phyloP scores from a whole-genome alignment of 2,113 vertebrate species.

The Formicarius rufipectus region DNA sequence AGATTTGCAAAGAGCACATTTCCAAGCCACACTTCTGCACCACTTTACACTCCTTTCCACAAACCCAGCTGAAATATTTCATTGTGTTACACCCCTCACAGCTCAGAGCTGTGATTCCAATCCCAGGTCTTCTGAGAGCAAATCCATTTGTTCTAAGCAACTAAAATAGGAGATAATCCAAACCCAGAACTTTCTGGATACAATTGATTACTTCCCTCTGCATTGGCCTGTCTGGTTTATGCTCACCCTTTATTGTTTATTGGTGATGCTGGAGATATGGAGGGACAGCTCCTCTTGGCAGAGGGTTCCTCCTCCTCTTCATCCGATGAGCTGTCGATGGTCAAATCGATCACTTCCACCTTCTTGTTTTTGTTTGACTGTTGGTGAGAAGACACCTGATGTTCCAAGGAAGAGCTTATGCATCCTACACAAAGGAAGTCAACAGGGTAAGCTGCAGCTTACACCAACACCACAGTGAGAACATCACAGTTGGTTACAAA shows the following conservation, averaged over 20 bases:
- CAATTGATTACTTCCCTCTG: not conserved
- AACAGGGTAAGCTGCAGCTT: not conserved
- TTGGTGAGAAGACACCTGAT: slow-evolving; percentile 79
- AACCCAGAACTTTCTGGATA: not conserved
- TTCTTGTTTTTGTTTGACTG: slow-evolving; percentile 86
- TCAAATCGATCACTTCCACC: slow-evolving; percentile 96
- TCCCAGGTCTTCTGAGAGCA: not conserved
- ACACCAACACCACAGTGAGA: not conserved
- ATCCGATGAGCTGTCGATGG: slow-evolving; percentile 95
- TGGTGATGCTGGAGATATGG: slow-evolving; percentile 89
- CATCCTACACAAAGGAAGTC: slow-evolving; percentile 70
- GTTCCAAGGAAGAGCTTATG: slow-evolving; percentile 82
- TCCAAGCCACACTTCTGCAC: not conserved
- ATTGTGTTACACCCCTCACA: not conserved
- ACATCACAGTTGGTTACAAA: not conserved
- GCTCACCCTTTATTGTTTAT: slow-evolving; percentile 90
- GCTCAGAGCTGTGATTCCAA: not conserved
- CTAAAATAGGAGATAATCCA: not conserved
- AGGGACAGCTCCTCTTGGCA: slow-evolving; percentile 89
- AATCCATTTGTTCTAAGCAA: not conserved
- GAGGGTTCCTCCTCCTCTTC: slow-evolving; percentile 89
- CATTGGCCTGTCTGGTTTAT: too few species aligned
- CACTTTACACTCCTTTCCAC: not conserved
- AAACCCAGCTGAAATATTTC: not conserved
- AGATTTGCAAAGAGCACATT: not conserved